These are phyloP conservation scores for Mus musculus DNA, from an alignment of 2,113 vertebrate species.

Conservation along the genomic window DNA sequence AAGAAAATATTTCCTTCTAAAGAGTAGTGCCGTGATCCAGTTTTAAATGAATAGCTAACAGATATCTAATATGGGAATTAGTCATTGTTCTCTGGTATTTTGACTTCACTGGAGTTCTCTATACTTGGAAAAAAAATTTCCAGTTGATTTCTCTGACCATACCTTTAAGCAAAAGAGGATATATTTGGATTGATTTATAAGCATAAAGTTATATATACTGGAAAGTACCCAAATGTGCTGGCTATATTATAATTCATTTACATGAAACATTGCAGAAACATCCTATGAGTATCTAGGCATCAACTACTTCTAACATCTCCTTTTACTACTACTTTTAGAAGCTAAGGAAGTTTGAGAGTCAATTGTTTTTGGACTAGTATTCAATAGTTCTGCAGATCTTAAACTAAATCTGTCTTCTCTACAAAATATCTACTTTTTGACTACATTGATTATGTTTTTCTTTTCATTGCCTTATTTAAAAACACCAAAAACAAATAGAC, in stretches of 20 bases:
- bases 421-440: neutral
- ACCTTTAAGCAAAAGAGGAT: neutral
- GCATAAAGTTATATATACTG: neutral
- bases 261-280: neutral
- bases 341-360: neutral
- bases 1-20: slow-evolving; percentile 36
- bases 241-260: neutral
- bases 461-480: neutral
- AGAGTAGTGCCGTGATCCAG: neutral
- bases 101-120: neutral
- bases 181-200: neutral
- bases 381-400: neutral
- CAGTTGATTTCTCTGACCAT: neutral
- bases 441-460: neutral
- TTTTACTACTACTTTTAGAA: neutral
- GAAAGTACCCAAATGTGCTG: neutral
- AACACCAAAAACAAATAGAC: neutral
- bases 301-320: neutral
- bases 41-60: neutral
- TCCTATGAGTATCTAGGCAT: neutral
- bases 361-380: neutral
- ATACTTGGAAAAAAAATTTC: neutral
- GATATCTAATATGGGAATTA: neutral
- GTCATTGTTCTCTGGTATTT: neutral
- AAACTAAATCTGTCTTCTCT: neutral